These are phyloP conservation scores for Pogona vitticeps DNA, from an alignment of 2,113 vertebrate genomes.

Conservation along the genomic window DNA sequence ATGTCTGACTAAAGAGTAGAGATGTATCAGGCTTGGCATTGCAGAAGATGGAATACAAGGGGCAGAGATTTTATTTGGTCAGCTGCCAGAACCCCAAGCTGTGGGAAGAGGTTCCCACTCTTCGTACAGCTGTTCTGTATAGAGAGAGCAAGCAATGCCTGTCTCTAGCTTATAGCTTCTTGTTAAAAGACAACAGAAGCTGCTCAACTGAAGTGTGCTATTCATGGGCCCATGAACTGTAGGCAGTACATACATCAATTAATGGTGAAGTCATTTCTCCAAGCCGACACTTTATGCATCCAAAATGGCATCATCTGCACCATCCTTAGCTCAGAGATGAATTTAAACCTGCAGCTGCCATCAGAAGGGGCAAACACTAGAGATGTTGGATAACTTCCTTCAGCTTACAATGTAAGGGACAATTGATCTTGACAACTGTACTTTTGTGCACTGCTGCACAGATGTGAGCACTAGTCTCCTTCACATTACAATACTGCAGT, in stretches of 20 bases:
- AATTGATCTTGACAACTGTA: too few relatives aligned
- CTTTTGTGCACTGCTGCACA: too few relatives aligned
- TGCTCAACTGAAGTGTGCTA: too few relatives aligned
- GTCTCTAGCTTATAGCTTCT: background rate
- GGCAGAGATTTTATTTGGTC: background rate
- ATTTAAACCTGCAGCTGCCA: background rate
- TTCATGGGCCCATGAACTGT: background rate
- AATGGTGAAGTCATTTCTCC: background rate
- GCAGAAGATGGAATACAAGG: background rate
- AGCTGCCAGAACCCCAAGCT: too few relatives aligned
- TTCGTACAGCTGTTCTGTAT: background rate
- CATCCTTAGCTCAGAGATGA: background rate
- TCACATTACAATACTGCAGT: too few relatives aligned
- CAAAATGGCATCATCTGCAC: background rate
- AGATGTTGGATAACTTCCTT: background rate
- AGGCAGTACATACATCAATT: background rate
- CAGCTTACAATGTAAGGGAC: background rate
- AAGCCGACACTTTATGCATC: background rate
- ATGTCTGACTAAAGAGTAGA: background rate
- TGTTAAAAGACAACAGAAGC: background rate
- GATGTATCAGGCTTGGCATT: background rate
- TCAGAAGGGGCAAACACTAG: background rate
- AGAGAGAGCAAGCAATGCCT: background rate
- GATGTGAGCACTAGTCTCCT: too few relatives aligned
- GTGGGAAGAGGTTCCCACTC: background rate